Evolutionary conservation across 2,888 invertebrate genomes (phyloP), one percentile per base, ranked within the genome.

Genomic region (Clunio marinus): DNA sequence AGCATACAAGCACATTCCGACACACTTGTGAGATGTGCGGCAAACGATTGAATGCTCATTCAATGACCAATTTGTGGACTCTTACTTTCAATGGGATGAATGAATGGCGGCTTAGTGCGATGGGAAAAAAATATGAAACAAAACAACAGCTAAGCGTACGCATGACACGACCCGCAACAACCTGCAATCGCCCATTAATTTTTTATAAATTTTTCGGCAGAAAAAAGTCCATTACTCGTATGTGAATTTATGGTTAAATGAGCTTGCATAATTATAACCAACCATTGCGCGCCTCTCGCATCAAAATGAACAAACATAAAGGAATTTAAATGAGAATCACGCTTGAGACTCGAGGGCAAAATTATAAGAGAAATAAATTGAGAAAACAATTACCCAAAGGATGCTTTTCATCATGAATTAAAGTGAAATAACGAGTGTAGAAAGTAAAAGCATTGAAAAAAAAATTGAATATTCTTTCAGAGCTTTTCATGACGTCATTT

Each of bases 11-110:
- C 51, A 51, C 22, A 32, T 5, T 22, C 51, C 51, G 51, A 51
- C 51, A 51, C 51, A 51, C 51, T 51, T 51, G 13, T 15, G 51
- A 51, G 51, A 51, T 51, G 51, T 20, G 22, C 51, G 22, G 51
- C 2, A 17, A 51, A 51, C n/a, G n/a, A 51, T 51, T 51, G 51
- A 51, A 51, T 51, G 51, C 51, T 27, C 63, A 27, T 63, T 46
- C 25, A 65, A 46, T 65, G 63, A 65, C 27, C 63, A 65, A 65
- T 65, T 65, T 60, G 46, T 65, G 63, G 8, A 63, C 45, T 65
- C 46, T 27, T 65, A 65, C 63, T 27, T 28, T 65, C 45, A 46
- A 46, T 65, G 27, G 46, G 10, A 5, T 27, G 58, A 45, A 45
- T 45, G 15, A 15, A 45, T 45, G 45, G 45, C n/a, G n/a, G n/a